Evolutionary conservation across 2,113 vertebrate species (phyloP).

Genomic region (Cryptotis parvus): DNA sequence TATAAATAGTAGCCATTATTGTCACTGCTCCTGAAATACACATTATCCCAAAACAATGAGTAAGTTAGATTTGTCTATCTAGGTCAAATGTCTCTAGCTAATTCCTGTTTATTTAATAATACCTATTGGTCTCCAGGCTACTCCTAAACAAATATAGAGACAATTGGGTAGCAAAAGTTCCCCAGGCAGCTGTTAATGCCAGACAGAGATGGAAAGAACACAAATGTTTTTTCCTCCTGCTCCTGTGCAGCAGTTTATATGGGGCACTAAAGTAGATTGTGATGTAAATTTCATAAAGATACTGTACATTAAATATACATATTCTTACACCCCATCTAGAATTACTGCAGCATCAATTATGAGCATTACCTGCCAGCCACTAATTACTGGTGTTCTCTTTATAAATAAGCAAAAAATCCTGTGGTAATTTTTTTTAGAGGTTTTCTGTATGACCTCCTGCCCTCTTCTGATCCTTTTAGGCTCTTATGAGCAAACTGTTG

Average conservation of each 20-base stretch:
- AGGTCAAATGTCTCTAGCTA: constrained; percentile 28
- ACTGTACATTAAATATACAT: constrained; percentile 70
- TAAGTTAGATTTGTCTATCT: constrained; percentile 44
- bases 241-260: constrained; percentile 51
- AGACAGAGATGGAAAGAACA: constrained; percentile 23
- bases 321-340: constrained; percentile 37
- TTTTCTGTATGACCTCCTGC: constrained; percentile 60
- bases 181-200: not conserved
- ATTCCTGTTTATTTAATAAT: constrained; percentile 24
- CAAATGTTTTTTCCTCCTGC: constrained; percentile 53
- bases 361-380: constrained; percentile 42
- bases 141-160: constrained; percentile 25
- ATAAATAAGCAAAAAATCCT: constrained; percentile 62
- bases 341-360: constrained; percentile 54
- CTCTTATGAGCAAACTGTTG: constrained; percentile 70
- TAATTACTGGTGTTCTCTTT: not conserved
- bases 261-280: constrained; percentile 42
- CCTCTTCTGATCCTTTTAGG: constrained; percentile 69
- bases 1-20: not conserved
- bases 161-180: not conserved
- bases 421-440: constrained; percentile 68
- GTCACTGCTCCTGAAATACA: not conserved
- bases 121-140: not conserved
- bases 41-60: not conserved
- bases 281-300: constrained; percentile 62